Conservation (phyloP, 2,888 invertebrate genomes). For the Habrosyne pyritoides region DNA sequence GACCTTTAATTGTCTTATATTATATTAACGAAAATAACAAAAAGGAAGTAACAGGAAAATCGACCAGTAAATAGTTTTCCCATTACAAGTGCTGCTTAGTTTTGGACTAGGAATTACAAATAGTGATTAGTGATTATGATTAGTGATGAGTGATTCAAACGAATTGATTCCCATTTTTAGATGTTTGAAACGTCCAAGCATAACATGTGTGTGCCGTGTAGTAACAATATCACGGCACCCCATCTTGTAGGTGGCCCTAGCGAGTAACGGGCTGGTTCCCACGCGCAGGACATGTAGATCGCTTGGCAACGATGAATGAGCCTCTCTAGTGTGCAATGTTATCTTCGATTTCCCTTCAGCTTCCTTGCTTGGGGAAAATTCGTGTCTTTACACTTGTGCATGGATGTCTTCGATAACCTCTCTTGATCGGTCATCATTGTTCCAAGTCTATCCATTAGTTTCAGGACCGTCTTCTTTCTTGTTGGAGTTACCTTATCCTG, state of each 20-base stretch:
- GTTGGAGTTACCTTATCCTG: background rate
- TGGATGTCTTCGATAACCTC: background rate
- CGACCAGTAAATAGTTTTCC: no score
- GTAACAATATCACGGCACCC: slow-evolving; percentile 9
- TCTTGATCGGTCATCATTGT: background rate
- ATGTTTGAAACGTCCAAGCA: background rate
- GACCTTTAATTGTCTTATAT: no score
- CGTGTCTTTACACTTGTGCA: background rate
- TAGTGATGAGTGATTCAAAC: no score
- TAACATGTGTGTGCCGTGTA: background rate
- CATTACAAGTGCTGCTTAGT: no score
- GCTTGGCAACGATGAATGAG: slow-evolving; percentile 36
- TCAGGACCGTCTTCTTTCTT: background rate
- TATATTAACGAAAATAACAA: no score
- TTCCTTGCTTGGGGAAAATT: slow-evolving; percentile 9
- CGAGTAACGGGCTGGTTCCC: slow-evolving; percentile 51
- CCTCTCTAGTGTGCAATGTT: slow-evolving; percentile 22
- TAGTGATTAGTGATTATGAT: no score
- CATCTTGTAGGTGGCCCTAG: slow-evolving; percentile 13
- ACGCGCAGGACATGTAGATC: slow-evolving; percentile 56
- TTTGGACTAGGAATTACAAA: no score
- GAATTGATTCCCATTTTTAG: background rate
- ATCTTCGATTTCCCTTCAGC: slow-evolving; percentile 27
- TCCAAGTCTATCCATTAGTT: background rate
- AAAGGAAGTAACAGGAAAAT: no score